A percentile compares a stretch with the other conserved stretches of the same genome.
Conservation (phyloP, 2,113 vertebrate genomes). For the Riparia riparia region DNA sequence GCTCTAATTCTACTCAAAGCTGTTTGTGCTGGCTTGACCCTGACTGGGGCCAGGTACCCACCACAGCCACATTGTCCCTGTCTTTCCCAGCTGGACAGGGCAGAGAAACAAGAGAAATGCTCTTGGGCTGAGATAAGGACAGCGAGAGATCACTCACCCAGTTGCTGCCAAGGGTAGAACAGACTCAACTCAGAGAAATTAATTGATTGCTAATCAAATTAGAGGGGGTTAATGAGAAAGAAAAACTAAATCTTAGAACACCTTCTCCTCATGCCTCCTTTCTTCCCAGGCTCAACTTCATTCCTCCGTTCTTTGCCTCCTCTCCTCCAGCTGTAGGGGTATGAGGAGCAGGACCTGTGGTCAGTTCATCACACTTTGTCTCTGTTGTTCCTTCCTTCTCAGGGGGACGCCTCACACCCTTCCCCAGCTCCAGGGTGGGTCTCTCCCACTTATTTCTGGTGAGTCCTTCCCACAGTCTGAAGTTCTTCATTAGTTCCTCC, state of each 20-base stretch:
- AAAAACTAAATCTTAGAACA: neutral
- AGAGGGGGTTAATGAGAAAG: neutral
- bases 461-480: neutral
- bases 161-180: neutral
- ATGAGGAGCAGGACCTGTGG: neutral
- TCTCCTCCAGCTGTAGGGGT: neutral
- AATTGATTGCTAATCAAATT: neutral
- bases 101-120: neutral
- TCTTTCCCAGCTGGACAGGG: neutral
- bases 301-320: neutral
- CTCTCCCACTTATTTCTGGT: no score
- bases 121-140: neutral
- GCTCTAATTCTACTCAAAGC: neutral
- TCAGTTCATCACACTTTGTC: neutral
- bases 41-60: neutral
- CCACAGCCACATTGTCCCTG: neutral
- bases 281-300: neutral
- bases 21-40: neutral
- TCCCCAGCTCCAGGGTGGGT: neutral
- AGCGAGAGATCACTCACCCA: neutral
- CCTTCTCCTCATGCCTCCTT: neutral
- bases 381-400: neutral
- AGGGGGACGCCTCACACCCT: neutral
- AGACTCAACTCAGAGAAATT: neutral
- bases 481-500: neutral